These are phyloP conservation scores for Orthosia cruda DNA, from an alignment of 2,888 invertebrate species.

Conservation along the genomic window DNA sequence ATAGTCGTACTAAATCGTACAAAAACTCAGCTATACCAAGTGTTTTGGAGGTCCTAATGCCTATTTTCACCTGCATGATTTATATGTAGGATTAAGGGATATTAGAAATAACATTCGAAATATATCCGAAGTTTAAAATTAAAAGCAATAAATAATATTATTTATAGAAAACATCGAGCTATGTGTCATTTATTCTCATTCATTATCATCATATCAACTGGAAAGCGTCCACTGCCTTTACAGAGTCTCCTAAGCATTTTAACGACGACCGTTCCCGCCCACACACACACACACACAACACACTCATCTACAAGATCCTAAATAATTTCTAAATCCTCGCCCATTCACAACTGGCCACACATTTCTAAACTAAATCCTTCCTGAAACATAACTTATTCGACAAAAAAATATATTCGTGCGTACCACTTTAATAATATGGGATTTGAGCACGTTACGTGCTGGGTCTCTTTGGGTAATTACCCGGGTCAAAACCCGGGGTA, in stretches of 20 bases:
- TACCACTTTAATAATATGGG: conserved; percentile 70
- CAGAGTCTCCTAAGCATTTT: neutral
- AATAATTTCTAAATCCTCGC: conserved; percentile 42
- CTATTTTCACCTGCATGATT: no score
- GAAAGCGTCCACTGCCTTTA: no score
- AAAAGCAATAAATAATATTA: no score
- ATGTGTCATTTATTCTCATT: neutral
- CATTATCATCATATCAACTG: no score
- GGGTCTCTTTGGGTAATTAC: conserved; percentile 71
- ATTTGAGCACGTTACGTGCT: conserved; percentile 72
- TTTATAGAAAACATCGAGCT: no score
- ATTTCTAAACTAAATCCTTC: conserved; percentile 55
- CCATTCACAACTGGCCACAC: conserved; percentile 36
- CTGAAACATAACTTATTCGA: conserved; percentile 57
- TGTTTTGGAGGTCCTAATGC: no score
- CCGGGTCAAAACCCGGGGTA: conserved; percentile 57
- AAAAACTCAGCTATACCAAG: no score
- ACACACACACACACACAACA: conserved; percentile 10
- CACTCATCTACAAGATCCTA: conserved; percentile 27
- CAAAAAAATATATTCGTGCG: conserved; percentile 69
- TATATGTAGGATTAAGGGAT: no score
- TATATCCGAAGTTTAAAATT: no score
- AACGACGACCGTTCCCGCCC: no score
- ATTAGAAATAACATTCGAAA: no score
- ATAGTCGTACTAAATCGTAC: no score